Evolutionary conservation across 2,797 vertebrate species (phyloP).

Genomic region (Hydrocynus forskahlii): DNA sequence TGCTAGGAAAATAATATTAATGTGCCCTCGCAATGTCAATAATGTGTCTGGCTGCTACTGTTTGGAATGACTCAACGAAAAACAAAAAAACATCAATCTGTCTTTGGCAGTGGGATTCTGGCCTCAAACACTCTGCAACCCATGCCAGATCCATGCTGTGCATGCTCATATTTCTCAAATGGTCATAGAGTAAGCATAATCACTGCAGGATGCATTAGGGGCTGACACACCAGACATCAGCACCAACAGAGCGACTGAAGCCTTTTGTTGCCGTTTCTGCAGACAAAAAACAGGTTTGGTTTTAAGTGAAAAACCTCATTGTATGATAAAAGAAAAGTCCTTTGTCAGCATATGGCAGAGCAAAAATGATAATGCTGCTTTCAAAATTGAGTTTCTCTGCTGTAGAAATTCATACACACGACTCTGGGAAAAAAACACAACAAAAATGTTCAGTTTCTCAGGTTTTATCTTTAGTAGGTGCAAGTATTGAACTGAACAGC

Average conservation of each 20-base stretch:
- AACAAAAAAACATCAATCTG: slow-evolving; percentile 26
- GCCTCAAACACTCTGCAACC: not conserved
- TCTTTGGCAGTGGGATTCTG: slow-evolving; percentile 29
- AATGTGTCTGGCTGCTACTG: slow-evolving; percentile 64
- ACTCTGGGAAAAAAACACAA: no score
- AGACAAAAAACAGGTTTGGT: not conserved
- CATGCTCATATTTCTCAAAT: slow-evolving; percentile 35
- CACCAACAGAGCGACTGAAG: not conserved
- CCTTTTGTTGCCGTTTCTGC: not conserved
- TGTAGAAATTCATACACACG: no score
- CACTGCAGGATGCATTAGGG: slow-evolving; percentile 27
- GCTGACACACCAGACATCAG: slow-evolving; percentile 24
- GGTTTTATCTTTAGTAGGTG: no score
- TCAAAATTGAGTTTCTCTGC: not conserved
- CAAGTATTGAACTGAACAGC: no score
- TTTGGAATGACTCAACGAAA: slow-evolving; percentile 58
- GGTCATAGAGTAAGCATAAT: slow-evolving; percentile 38
- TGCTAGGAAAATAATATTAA: slow-evolving; percentile 66
- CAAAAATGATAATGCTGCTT: not conserved
- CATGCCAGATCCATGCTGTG: slow-evolving; percentile 18
- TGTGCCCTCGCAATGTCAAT: slow-evolving; percentile 62
- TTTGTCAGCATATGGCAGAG: not conserved
- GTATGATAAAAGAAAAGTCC: not conserved
- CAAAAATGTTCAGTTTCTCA: no score
- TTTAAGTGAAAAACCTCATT: not conserved